Percentiles rank a stretch among this genome's conserved stretches.
phyloP scores from a whole-genome alignment of 2,113 vertebrate species.

The Malaclemys terrapin region DNA sequence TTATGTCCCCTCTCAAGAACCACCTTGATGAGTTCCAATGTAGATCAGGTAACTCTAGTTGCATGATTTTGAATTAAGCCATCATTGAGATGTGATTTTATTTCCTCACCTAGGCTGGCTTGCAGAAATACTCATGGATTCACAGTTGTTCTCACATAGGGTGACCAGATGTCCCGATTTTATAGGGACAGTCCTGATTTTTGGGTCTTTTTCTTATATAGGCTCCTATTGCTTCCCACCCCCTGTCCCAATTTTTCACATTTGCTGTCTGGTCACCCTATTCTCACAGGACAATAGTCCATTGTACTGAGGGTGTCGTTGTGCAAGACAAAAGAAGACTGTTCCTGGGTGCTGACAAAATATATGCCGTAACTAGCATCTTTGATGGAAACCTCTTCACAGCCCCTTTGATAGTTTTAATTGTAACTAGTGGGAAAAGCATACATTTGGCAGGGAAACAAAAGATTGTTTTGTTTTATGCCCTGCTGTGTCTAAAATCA shows the following conservation, averaged over 20 bases:
- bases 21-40: neutral
- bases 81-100: neutral
- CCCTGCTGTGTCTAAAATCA: neutral
- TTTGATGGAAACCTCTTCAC: conserved; percentile 20
- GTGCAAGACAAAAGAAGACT: neutral
- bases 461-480: neutral
- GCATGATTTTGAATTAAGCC: neutral
- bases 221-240: too few species aligned
- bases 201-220: too few species aligned
- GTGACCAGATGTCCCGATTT: too few species aligned
- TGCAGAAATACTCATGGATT: neutral
- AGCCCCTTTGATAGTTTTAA: conserved; percentile 37
- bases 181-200: too few species aligned
- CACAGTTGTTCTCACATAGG: neutral
- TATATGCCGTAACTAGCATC: conserved; percentile 33
- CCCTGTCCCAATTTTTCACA: too few species aligned
- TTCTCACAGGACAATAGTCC: neutral
- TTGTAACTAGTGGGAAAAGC: conserved; percentile 32
- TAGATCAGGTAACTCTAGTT: neutral
- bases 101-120: neutral
- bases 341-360: neutral
- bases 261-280: too few species aligned
- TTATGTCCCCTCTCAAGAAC: neutral
- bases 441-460: conserved; percentile 26
- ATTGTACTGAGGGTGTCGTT: neutral